Conservation (phyloP, 2,113 vertebrate genomes). For the Gobius niger region DNA sequence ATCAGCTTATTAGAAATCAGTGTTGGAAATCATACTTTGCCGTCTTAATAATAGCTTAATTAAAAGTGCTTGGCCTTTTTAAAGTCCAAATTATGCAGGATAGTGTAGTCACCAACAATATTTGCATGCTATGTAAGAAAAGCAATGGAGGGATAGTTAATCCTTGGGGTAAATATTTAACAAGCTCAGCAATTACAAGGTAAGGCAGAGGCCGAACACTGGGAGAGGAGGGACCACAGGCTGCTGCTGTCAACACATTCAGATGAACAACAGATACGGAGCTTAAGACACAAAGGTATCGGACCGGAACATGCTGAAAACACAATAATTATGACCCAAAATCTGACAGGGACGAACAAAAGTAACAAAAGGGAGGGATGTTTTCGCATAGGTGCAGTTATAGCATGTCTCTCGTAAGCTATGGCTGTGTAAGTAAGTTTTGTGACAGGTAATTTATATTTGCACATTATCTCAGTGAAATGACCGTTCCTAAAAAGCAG, state of each 20-base stretch:
- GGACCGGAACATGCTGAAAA: conserved; percentile 24
- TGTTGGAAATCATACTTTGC: too few relatives aligned
- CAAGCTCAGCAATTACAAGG: conserved; percentile 60
- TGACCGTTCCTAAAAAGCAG: not conserved
- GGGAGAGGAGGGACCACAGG: conserved; percentile 52
- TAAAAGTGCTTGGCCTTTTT: not conserved
- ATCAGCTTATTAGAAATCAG: too few relatives aligned
- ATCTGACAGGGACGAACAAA: conserved; percentile 19
- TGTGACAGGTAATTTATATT: not conserved
- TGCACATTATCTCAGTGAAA: too few relatives aligned
- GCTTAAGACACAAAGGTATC: conserved; percentile 15
- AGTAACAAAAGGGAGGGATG: conserved; percentile 12
- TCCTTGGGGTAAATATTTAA: conserved; percentile 73
- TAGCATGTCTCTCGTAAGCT: too few relatives aligned
- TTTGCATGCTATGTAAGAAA: conserved; percentile 25
- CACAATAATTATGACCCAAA: conserved; percentile 19
- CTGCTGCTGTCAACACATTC: conserved; percentile 45
- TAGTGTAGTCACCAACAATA: conserved; percentile 19
- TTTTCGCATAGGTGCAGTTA: not conserved
- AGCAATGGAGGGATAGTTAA: conserved; percentile 58
- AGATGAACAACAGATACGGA: conserved; percentile 5
- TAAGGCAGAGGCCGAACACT: conserved; percentile 48
- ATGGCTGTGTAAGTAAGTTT: not conserved
- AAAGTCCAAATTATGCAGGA: conserved; percentile 38
- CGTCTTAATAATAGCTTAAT: too few relatives aligned